A percentile compares a stretch with the other conserved stretches of the same genome.
Evolutionary conservation across 2,888 invertebrate species (phyloP).

Genomic region (Rhagonycha lutea): DNA sequence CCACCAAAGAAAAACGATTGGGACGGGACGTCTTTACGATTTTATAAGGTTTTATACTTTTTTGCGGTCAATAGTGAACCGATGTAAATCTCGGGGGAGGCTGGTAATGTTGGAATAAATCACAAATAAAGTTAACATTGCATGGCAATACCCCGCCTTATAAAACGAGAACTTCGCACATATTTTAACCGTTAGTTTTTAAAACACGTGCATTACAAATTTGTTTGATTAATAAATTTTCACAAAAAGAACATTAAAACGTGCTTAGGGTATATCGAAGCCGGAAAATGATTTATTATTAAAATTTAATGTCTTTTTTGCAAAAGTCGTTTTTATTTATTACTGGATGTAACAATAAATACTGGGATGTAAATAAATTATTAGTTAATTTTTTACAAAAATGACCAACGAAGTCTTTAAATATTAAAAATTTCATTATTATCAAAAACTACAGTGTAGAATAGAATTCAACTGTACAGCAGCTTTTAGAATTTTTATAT

Average conservation of each 20-base stretch:
- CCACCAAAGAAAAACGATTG: slow-evolving; percentile 15
- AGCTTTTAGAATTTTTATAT: neutral
- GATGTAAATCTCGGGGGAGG: slow-evolving; percentile 6
- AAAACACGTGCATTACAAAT: neutral
- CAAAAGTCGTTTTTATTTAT: neutral
- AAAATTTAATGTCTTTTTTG: neutral
- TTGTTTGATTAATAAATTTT: neutral
- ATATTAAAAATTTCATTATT: neutral
- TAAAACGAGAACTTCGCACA: neutral
- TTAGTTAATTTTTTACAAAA: neutral
- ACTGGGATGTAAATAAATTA: neutral
- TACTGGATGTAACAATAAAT: neutral
- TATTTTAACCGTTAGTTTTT: neutral
- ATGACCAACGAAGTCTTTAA: neutral
- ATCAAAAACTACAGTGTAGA: neutral
- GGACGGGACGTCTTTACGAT: slow-evolving; percentile 11
- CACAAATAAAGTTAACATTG: neutral
- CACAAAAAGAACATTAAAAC: neutral
- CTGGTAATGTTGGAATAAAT: neutral
- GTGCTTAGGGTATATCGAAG: neutral
- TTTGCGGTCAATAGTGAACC: slow-evolving; percentile 8
- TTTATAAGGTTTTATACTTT: slow-evolving; percentile 17
- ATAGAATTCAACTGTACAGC: neutral
- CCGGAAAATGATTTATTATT: neutral
- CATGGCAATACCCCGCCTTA: neutral